Conservation (phyloP, 2,113 vertebrate genomes). For the Phalacrocorax brasilianus region DNA sequence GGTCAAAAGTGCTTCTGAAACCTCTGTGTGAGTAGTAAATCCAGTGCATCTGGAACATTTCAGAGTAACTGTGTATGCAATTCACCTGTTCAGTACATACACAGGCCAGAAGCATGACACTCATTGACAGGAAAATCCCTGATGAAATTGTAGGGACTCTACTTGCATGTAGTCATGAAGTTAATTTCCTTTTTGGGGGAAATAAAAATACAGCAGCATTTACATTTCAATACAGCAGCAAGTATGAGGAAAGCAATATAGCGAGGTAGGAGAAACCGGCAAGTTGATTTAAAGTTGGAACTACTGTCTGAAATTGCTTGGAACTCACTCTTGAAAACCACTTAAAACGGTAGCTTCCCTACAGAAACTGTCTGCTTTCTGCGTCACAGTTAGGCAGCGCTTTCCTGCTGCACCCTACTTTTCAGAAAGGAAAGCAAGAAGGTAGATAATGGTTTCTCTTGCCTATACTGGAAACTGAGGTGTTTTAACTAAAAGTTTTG, state of each 20-base stretch:
- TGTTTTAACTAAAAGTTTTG: not conserved
- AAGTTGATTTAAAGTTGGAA: not conserved
- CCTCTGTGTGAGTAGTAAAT: not conserved
- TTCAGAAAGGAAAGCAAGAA: not conserved
- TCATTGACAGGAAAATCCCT: not conserved
- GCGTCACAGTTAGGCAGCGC: not conserved
- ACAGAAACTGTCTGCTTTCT: not conserved
- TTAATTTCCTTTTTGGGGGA: not conserved
- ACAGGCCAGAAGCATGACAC: not conserved
- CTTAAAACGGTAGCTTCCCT: not conserved
- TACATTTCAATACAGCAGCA: not conserved
- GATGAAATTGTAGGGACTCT: not conserved
- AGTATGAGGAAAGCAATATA: not conserved
- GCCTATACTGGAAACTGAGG: not conserved
- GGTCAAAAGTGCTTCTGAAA: not conserved
- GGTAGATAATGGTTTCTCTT: not conserved
- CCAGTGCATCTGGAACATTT: slow-evolving; percentile 18
- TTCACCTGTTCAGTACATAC: slow-evolving; percentile 13
- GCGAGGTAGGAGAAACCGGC: not conserved
- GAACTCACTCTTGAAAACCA: not conserved
- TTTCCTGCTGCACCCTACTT: not conserved
- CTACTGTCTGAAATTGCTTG: not conserved
- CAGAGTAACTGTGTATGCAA: not conserved
- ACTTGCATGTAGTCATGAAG: not conserved
- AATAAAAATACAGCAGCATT: too few species aligned